Conservation (phyloP, 2,797 vertebrate species). For the Selene dorsalis region DNA sequence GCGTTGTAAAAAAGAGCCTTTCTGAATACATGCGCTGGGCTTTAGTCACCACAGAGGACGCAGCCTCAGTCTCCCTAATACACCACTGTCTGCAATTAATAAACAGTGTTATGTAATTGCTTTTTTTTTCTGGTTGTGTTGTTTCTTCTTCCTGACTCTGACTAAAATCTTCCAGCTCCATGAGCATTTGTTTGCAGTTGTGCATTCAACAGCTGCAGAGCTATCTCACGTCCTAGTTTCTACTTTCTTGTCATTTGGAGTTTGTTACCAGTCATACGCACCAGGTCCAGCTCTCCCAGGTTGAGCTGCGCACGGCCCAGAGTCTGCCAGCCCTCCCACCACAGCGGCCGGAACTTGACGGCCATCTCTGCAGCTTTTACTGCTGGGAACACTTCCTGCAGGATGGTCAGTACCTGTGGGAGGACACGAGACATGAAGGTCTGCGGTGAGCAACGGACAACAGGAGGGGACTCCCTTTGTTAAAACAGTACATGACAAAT, state of each 20-base stretch:
- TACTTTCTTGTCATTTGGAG: not conserved
- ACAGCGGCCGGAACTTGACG: constrained; percentile 89
- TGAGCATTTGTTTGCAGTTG: not conserved
- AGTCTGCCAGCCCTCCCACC: constrained; percentile 97
- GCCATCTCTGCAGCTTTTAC: constrained; percentile 95
- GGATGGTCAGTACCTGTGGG: constrained; percentile 89
- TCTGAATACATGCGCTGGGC: not conserved
- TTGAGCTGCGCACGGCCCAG: constrained; percentile 94
- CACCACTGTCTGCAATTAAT: not conserved
- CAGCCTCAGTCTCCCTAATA: not conserved
- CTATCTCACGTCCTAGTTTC: not conserved
- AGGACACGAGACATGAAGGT: not conserved
- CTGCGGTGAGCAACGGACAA: not conserved
- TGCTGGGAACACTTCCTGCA: constrained; percentile 94
- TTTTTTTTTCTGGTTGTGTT: not conserved
- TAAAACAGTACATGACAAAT: not conserved
- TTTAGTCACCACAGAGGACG: not conserved
- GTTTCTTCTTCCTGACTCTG: not conserved
- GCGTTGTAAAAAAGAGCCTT: not conserved
- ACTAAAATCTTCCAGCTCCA: not conserved
- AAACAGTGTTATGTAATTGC: not conserved
- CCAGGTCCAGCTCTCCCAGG: constrained; percentile 94
- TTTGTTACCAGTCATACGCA: constrained; percentile 72
- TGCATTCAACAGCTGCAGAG: not conserved
- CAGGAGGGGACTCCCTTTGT: not conserved